Evolutionary conservation across 2,888 invertebrate genomes (phyloP), one percentile per base, ranked within the genome.

Genomic region (Resseliella maxima): DNA sequence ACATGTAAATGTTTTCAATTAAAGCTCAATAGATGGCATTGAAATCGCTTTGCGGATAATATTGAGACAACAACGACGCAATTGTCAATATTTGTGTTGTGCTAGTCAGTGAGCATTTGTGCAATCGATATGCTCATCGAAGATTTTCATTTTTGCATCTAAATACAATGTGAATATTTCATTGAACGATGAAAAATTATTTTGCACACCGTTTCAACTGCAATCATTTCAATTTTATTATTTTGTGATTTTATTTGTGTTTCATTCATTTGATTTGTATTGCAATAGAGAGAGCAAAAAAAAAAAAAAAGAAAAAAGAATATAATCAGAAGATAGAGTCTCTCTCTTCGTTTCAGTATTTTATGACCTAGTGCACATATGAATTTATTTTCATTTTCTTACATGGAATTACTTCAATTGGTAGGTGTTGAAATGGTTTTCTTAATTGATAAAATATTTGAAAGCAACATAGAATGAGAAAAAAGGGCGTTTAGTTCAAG

Each of bases 31-130:
- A 38, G 83, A 83, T 83, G 83, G 3, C 83, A 38, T 38, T 83
- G 38, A 5, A 6, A 3, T 1, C 83, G 21, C 21, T 38, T 0
- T 36, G 59, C 12, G 24, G 54, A 54, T 21, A 54, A 54, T 64
- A 27, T 6, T 81, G 12, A 38, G 6, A 18, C 18, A 12, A 8
- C 3, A 18, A 38, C 21, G 8, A 83, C 38, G 38, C 83, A 83
- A 24, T 83, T 83, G 83, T 83, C 83, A 83, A 83, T 38, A n/a
- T 83, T 38, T 83, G 36, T 83, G 83, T 83, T 83, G 38, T 83
- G 83, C 83, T 38, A 83, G 83, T 83, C 83, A 83, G 38, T 27
- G 31, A n/a, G 31, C 21, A 15, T 50, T 27, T 27, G 59, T 72
- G 3, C 72, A 72, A 72, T 72, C 72, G 31, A 72, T 72, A 83